Evolutionary conservation across 2,797 vertebrate species (phyloP), one percentile per base, ranked within the genome.

Genomic region (Vultur gryphus): DNA sequence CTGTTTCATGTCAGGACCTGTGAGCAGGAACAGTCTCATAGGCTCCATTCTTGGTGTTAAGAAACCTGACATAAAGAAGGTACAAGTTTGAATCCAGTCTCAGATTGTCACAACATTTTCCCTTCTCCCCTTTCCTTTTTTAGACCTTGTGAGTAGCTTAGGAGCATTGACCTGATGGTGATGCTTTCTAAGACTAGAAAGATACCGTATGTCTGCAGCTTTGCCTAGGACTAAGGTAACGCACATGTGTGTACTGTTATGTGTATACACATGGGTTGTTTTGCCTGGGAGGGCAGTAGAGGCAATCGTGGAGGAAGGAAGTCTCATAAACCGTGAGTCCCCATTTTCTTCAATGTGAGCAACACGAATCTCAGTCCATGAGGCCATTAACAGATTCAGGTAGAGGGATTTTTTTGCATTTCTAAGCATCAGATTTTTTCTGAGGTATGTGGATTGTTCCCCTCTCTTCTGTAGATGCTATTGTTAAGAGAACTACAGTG

Each of bases 241-340:
- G 6, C 14, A 13, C 26, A 21, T 37, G 11, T 48, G 33, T 48
- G 51, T 31, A 15, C 43, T 61, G 64, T 2, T 7, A 16, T 0
- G 0, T 9, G 12, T 21, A 9, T 46, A 4, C 54, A 58, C 51
- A 1, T 3, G 13, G 28, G 12, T 15, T 59, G 7, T 59, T 88
- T 81, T 70, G 37, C 44, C 41, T 67, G 72, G 48, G 23, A 84
- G 23, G 15, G 48, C 28, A 33, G 20, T 13, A 61, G 58, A 46
- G n/a, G 41, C 28, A 49, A 3, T 58, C 35, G 44, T 1, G 1
- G 52, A 44, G 44, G 33, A 49, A 71, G 14, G 8, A 75, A 18
- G 4, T 65, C 16, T 75, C 23, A 10, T 49, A 67, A 93, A 58
- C 31, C 0, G 0, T 2, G 6, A 78, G 26, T 76, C 7, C 44